A percentile compares a stretch with the other conserved stretches of the same genome.
Evolutionary conservation across 2,888 invertebrate genomes (phyloP).

Genomic region (Synergus japonicus): DNA sequence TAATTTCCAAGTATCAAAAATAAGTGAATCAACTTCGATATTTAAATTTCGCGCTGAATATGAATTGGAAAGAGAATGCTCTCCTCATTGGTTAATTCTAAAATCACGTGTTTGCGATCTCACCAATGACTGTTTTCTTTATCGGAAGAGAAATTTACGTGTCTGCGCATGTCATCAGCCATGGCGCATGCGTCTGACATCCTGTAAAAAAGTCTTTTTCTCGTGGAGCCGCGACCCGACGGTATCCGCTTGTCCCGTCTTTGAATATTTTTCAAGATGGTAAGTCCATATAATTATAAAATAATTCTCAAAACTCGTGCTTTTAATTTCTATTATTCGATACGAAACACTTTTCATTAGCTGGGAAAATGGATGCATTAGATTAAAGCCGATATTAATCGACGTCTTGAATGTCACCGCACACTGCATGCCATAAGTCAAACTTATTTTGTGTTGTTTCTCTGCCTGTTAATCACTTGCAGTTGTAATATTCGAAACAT

Average conservation of each 20-base stretch:
- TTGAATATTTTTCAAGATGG: conserved; percentile 33
- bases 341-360: not conserved
- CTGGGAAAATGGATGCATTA: not conserved
- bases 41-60: too few species aligned
- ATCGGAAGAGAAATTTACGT: not conserved
- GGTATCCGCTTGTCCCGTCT: not conserved
- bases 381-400: not conserved
- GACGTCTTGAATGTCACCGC: not conserved
- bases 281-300: conserved; percentile 10
- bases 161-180: not conserved
- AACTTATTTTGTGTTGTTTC: not conserved
- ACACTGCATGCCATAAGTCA: not conserved
- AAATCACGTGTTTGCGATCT: not conserved
- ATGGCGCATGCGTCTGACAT: not conserved
- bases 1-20: too few species aligned
- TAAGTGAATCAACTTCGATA: too few species aligned
- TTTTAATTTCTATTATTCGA: not conserved
- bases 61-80: not conserved
- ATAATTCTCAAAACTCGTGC: not conserved
- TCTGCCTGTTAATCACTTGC: not conserved
- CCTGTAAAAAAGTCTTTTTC: not conserved
- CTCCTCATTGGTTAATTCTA: not conserved
- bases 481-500: not conserved
- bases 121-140: not conserved
- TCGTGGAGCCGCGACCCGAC: not conserved